Base-by-base conservation (phyloP, 1,140 invertebrate species). In the Drosophila willistoni region DNA sequence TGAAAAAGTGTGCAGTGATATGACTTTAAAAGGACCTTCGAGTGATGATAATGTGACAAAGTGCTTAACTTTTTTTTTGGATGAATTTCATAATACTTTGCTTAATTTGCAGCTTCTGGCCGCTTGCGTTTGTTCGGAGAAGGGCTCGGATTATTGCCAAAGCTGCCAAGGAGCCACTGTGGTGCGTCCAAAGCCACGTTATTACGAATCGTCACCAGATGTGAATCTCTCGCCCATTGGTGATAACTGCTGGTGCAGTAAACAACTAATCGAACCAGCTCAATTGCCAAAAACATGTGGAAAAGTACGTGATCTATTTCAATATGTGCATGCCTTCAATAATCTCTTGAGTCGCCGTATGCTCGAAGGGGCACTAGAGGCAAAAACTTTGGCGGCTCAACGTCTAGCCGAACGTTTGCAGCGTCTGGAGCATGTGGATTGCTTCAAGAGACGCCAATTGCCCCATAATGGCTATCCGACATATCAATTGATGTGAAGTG, bases 121-220 rank as follows among this genome's bases (percentile, higher is more conserved):
- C 7, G 86, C 79, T 25, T 91, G 90, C 29, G 77, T 92, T 67
- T 93, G 89, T 87, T 81, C 71, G 78, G 93, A 69, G 81, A 93
- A 75, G 90, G 93, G 91, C 22, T 63, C 71, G 1, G 91, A 92
- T 60, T 79, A 68, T 64, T 92, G 90, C 70, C 67, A 72, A 25
- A 68, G 86, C 29, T 90, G 86, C 22, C 77, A 85, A 44, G 83
- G 73, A 39, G 22, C 81, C 0, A 73, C 64, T 5, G 63, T 85
- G 29, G 64, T 92, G 22, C 76, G 86, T 0, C 91, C 90, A 0
- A 80, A 84, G 71, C 79, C 76, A 36, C 74, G 85, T 1, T 75
- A 79, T n/a, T 76, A 73, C 17, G 79, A 81, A 36, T 62, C 83
- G 17, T 70, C 63, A 25, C 44, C 44, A 51, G 73, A 82, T 7